Percentiles rank a stretch among this genome's conserved stretches.
Conservation (phyloP, 2,888 invertebrate genomes). For the Rhodophaea formosa region DNA sequence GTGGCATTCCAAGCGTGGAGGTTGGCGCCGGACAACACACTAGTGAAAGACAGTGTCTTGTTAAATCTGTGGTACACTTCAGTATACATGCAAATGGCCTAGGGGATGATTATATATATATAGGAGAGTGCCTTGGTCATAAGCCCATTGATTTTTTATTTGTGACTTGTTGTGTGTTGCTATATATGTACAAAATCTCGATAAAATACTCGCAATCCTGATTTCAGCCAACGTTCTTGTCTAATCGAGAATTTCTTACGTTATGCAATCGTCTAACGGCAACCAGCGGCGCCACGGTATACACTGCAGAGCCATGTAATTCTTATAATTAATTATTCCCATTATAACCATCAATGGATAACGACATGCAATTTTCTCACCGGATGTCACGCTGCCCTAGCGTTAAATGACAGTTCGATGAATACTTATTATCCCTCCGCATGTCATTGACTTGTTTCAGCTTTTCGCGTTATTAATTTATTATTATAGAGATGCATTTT, state of each 20-base stretch:
- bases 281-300: background rate
- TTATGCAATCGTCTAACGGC: constrained; percentile 11
- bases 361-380: constrained; percentile 1
- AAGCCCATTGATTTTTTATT: too few relatives aligned
- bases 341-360: constrained; percentile 12
- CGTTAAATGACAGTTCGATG: background rate
- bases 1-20: constrained; percentile 15
- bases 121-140: too few relatives aligned
- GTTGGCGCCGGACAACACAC: constrained; percentile 3
- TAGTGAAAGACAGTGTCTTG: too few relatives aligned
- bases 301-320: constrained; percentile 6
- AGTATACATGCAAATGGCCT: too few relatives aligned
- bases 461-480: too few relatives aligned
- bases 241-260: background rate
- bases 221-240: background rate
- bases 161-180: too few relatives aligned
- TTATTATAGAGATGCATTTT: too few relatives aligned
- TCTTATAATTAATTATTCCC: constrained; percentile 3
- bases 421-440: background rate
- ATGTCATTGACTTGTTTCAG: background rate
- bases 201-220: too few relatives aligned
- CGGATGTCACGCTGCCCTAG: background rate
- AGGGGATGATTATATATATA: too few relatives aligned
- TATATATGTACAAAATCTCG: too few relatives aligned
- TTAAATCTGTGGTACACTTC: too few relatives aligned